These are phyloP conservation scores for Patiria miniata DNA, from an alignment of 35 echinoderm and acorn worm genomes.

Conservation along the genomic window DNA sequence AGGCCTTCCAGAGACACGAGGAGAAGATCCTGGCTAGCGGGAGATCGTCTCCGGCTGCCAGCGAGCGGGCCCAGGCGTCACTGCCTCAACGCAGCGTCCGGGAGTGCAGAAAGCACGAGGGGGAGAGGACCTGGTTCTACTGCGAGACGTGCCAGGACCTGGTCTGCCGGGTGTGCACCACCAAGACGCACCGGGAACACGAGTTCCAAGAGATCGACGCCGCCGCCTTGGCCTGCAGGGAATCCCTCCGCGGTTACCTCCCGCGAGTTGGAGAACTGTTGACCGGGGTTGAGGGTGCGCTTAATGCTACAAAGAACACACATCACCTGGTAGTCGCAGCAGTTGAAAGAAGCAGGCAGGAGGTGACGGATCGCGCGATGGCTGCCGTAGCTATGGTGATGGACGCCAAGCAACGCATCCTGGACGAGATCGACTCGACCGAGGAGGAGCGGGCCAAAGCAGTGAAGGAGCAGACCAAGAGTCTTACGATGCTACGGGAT, in stretches of 20 bases:
- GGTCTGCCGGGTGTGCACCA: slow-evolving; percentile 4
- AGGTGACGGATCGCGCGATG: neutral
- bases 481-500: neutral
- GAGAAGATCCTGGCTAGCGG: neutral
- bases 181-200: neutral
- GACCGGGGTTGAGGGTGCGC: neutral
- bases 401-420: neutral
- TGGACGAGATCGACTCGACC: neutral
- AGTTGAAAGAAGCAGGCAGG: neutral
- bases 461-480: neutral
- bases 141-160: neutral
- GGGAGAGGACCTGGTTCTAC: slow-evolving; percentile 22
- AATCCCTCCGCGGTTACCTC: neutral
- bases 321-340: neutral
- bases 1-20: neutral
- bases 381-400: neutral
- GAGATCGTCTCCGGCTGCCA: neutral
- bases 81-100: neutral
- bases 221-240: neutral
- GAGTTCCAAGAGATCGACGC: slow-evolving; percentile 23
- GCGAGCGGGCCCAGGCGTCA: neutral
- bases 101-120: neutral
- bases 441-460: neutral
- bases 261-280: neutral
- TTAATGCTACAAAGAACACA: neutral